Conservation (phyloP, 2,797 vertebrate genomes). For the Acomys russatus region DNA sequence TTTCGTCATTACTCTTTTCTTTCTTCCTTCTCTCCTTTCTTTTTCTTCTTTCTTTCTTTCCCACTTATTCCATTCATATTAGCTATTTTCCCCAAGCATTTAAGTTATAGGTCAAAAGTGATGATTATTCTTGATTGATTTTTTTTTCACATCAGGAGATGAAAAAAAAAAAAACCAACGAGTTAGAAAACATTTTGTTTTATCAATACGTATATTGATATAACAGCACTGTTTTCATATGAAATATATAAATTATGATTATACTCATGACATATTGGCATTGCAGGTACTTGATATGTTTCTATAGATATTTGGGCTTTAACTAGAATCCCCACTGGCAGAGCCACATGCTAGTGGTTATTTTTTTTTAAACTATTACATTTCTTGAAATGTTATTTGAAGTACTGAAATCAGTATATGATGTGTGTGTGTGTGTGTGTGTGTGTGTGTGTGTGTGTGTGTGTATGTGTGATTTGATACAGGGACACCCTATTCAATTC, state of each 20-base stretch:
- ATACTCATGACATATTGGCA: neutral
- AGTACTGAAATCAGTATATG: neutral
- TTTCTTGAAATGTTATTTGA: neutral
- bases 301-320: slow-evolving; percentile 3
- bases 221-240: neutral
- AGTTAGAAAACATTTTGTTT: neutral
- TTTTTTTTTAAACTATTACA: slow-evolving; percentile 11
- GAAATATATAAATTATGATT: neutral
- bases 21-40: neutral
- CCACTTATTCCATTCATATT: neutral
- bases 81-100: neutral
- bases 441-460: neutral
- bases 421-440: neutral
- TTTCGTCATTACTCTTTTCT: neutral
- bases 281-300: neutral
- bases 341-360: neutral
- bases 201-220: neutral
- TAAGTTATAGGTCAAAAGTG: neutral
- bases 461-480: neutral
- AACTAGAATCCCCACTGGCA: neutral
- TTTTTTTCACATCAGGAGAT: slow-evolving; percentile 12
- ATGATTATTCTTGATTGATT: neutral
- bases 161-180: neutral
- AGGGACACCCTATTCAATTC: neutral
- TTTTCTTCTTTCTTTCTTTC: neutral